phyloP scores from a whole-genome alignment of 1,140 invertebrate genomes.

The Lasioglossum baleicum region DNA sequence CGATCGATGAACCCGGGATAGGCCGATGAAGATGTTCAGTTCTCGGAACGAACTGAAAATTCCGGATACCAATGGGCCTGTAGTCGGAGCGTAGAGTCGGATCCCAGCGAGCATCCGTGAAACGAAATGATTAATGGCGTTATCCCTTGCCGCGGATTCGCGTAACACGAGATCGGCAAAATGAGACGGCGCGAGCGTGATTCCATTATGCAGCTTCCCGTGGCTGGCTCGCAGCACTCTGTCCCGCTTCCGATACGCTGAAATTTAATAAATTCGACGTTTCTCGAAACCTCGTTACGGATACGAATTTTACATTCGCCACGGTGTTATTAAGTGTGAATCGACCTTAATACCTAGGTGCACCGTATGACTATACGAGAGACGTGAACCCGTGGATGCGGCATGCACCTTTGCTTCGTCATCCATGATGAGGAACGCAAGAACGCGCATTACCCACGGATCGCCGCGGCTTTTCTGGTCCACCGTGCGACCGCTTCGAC shows the following conservation, averaged over 20 bases:
- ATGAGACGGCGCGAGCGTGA: constrained; percentile 33
- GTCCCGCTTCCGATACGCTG: constrained; percentile 29
- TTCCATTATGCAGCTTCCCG: constrained; percentile 40
- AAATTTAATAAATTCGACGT: constrained; percentile 49
- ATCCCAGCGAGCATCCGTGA: constrained; percentile 26
- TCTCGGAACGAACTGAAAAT: too few species aligned
- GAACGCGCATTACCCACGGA: constrained; percentile 64
- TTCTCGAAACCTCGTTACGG: constrained; percentile 42
- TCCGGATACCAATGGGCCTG: too few species aligned
- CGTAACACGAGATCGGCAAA: constrained; percentile 26
- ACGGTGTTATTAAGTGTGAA: constrained; percentile 58
- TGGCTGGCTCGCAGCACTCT: too few species aligned
- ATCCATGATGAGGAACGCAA: constrained; percentile 65
- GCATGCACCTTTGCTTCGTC: constrained; percentile 62
- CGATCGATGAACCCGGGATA: too few species aligned
- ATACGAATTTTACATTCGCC: constrained; percentile 49
- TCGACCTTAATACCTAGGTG: constrained; percentile 60
- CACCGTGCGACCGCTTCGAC: constrained; percentile 58
- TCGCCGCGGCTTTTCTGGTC: constrained; percentile 50
- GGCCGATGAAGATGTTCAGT: too few species aligned
- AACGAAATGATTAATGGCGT: constrained; percentile 47
- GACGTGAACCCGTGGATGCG: constrained; percentile 55
- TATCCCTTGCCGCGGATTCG: constrained; percentile 24
- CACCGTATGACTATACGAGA: constrained; percentile 39
- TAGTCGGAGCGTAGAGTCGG: too few species aligned